Conservation (phyloP, 2,888 invertebrate species). For the Bombylius major region DNA sequence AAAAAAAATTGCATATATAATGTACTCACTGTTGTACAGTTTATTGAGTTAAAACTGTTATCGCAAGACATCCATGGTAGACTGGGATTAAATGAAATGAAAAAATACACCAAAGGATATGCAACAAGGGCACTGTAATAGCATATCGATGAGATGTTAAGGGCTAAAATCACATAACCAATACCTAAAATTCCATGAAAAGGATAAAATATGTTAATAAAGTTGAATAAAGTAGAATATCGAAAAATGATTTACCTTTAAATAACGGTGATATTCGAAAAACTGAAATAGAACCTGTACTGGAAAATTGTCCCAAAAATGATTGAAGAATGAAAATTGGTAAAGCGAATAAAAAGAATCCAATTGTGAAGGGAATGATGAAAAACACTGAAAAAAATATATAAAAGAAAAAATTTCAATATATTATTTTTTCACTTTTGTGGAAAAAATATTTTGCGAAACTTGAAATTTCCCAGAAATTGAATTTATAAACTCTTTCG, state of each 20-base stretch:
- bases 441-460: too few species aligned
- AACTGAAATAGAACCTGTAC: conserved; percentile 66
- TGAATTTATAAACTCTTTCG: too few species aligned
- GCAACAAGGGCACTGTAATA: conserved; percentile 77
- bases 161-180: conserved; percentile 68
- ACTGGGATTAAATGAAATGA: conserved; percentile 49
- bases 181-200: conserved; percentile 47
- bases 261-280: conserved; percentile 72
- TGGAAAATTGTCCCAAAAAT: conserved; percentile 75
- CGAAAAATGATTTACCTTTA: conserved; percentile 51
- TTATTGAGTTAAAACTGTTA: conserved; percentile 68
- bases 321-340: conserved; percentile 81
- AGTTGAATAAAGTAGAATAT: not conserved
- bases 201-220: not conserved
- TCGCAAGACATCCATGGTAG: conserved; percentile 71
- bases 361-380: conserved; percentile 37
- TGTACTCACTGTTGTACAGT: conserved; percentile 38
- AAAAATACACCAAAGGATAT: conserved; percentile 71
- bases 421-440: not conserved
- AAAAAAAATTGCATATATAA: not conserved
- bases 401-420: not conserved
- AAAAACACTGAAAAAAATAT: conserved; percentile 16
- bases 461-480: too few species aligned
- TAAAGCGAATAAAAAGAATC: conserved; percentile 64
- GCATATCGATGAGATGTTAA: conserved; percentile 66